Conservation (phyloP, 2,888 invertebrate species). For the Tetheella fluctuosa region DNA sequence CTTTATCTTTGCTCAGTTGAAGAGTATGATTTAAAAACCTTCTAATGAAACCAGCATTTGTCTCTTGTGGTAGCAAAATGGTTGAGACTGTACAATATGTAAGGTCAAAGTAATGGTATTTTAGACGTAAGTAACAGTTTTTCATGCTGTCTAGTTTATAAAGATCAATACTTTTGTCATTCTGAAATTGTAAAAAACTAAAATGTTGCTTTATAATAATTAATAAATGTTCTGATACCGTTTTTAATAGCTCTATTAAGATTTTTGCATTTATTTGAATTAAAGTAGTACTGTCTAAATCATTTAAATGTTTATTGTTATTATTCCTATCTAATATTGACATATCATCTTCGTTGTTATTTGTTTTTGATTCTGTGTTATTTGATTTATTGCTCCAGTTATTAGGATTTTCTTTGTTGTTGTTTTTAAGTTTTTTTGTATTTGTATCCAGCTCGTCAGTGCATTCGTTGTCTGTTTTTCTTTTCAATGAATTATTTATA, state of each 20-base stretch:
- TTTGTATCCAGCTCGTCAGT: neutral
- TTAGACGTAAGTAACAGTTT: slow-evolving; percentile 29
- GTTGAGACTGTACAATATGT: slow-evolving; percentile 41
- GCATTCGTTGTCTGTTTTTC: neutral
- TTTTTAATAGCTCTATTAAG: slow-evolving; percentile 22
- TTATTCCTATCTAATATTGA: neutral
- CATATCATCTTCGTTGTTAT: neutral
- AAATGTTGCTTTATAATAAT: slow-evolving; percentile 31
- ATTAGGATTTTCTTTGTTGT: neutral
- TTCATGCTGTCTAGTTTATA: slow-evolving; percentile 17
- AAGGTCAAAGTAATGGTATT: slow-evolving; percentile 43
- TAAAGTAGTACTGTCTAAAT: slow-evolving; percentile 9
- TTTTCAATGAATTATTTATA: neutral
- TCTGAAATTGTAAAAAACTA: slow-evolving; percentile 13
- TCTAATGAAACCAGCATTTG: slow-evolving; percentile 39
- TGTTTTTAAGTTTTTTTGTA: neutral
- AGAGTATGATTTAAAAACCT: slow-evolving; percentile 41
- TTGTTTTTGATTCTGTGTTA: neutral
- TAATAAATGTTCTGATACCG: slow-evolving; percentile 40
- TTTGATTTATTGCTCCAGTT: neutral
- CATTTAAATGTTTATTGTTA: neutral
- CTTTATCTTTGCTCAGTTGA: slow-evolving; percentile 28
- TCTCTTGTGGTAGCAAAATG: slow-evolving; percentile 48
- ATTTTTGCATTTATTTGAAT: slow-evolving; percentile 16
- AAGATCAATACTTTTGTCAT: slow-evolving; percentile 9